Percentiles rank a stretch among this genome's conserved stretches.
Evolutionary conservation across 2,113 vertebrate species (phyloP).

Genomic region (Cynopterus brachyotis): DNA sequence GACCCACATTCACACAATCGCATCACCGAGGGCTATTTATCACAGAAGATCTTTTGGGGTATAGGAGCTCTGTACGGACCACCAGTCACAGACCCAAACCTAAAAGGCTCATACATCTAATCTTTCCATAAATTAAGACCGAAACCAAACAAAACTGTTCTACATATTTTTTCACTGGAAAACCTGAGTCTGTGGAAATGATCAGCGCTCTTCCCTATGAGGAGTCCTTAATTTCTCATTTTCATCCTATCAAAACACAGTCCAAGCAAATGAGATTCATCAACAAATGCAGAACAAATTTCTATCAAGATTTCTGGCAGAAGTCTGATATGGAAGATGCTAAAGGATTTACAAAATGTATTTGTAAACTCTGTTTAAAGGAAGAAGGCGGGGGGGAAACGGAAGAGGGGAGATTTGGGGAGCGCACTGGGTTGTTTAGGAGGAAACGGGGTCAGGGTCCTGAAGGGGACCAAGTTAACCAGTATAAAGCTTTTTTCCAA

Average conservation of each 20-base stretch:
- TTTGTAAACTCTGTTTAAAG: background rate
- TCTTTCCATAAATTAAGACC: background rate
- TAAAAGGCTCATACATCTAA: background rate
- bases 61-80: background rate
- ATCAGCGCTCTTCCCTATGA: background rate
- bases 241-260: background rate
- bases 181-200: background rate
- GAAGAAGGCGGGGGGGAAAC: background rate
- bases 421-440: background rate
- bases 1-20: background rate
- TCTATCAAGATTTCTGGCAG: background rate
- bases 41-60: background rate
- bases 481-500: background rate
- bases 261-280: background rate
- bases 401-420: background rate
- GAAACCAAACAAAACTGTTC: background rate
- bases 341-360: background rate
- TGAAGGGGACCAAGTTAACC: background rate
- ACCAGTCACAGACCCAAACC: background rate
- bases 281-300: background rate
- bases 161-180: background rate
- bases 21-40: background rate
- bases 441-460: background rate
- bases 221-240: background rate
- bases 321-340: background rate